A percentile compares a stretch with the other conserved stretches of the same genome.
These are phyloP conservation scores for Semaprochilodus insignis DNA, from an alignment of 2,797 vertebrate species.

Conservation along the genomic window DNA sequence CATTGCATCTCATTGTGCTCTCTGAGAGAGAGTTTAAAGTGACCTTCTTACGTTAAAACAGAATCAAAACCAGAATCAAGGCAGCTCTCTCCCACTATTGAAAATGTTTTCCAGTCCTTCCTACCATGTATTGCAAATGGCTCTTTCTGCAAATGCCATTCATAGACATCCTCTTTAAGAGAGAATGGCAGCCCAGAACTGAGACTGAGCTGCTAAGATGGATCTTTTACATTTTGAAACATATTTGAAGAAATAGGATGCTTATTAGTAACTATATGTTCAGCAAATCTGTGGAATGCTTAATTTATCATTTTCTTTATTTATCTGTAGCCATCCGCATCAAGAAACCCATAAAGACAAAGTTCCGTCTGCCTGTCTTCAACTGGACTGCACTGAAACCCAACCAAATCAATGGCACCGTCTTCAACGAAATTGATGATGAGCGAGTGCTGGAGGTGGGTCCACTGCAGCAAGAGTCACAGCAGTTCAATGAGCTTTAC, in stretches of 20 bases:
- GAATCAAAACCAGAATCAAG: too few relatives aligned
- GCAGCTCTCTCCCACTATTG: too few relatives aligned
- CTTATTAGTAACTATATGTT: too few relatives aligned
- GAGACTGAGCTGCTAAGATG: neutral
- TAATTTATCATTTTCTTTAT: neutral
- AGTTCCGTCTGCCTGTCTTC: conserved; percentile 95
- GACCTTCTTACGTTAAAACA: too few relatives aligned
- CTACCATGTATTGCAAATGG: too few relatives aligned
- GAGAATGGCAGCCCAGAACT: neutral
- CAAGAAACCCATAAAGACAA: conserved; percentile 98
- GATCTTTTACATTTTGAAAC: neutral
- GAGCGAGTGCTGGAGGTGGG: conserved; percentile 94
- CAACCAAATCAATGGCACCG: conserved; percentile 97
- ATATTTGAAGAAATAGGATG: neutral
- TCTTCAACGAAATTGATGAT: conserved; percentile 97
- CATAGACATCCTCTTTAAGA: neutral
- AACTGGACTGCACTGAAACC: conserved; percentile 98
- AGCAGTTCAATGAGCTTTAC: too few relatives aligned
- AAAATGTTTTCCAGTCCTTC: too few relatives aligned
- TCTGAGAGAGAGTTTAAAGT: too few relatives aligned
- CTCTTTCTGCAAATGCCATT: too few relatives aligned
- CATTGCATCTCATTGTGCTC: too few relatives aligned
- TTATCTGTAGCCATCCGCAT: conserved; percentile 87
- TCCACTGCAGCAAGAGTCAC: neutral
- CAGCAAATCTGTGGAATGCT: neutral